These are phyloP conservation scores for Rhynchomys soricoides DNA, from an alignment of 2,113 vertebrate species.

Conservation along the genomic window DNA sequence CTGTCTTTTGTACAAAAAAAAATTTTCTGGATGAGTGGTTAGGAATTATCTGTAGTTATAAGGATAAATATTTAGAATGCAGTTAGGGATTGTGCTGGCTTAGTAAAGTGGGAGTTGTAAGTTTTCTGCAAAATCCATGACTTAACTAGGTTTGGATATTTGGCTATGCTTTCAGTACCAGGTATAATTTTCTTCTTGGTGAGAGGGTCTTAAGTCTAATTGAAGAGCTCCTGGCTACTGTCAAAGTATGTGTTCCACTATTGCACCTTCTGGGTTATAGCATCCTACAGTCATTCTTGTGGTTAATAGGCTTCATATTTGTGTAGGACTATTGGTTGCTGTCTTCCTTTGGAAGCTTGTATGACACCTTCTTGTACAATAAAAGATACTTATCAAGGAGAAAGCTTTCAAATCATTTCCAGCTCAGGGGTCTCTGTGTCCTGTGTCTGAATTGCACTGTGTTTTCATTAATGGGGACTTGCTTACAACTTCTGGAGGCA, in stretches of 20 bases:
- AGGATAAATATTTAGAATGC: not conserved
- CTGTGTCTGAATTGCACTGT: not conserved
- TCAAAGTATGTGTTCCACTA: not conserved
- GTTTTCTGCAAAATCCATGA: not conserved
- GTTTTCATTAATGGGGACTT: not conserved
- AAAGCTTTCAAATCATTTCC: not conserved
- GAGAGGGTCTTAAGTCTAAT: not conserved
- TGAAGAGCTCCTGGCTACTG: not conserved
- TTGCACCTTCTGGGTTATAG: not conserved
- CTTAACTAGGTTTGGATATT: not conserved
- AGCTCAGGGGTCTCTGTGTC: not conserved
- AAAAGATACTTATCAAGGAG: not conserved
- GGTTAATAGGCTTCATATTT: not conserved
- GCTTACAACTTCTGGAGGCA: not conserved
- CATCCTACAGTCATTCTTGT: not conserved
- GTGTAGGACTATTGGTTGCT: not conserved
- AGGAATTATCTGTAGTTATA: not conserved
- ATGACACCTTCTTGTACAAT: not conserved
- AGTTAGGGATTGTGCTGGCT: not conserved
- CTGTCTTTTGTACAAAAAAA: not conserved
- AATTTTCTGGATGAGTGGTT: not conserved
- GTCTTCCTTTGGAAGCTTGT: not conserved
- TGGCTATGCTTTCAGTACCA: not conserved
- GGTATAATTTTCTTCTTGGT: not conserved
- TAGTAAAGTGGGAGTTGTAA: not conserved